Conservation (phyloP, 2,797 vertebrate genomes). For the Aulostomus chinensis region DNA sequence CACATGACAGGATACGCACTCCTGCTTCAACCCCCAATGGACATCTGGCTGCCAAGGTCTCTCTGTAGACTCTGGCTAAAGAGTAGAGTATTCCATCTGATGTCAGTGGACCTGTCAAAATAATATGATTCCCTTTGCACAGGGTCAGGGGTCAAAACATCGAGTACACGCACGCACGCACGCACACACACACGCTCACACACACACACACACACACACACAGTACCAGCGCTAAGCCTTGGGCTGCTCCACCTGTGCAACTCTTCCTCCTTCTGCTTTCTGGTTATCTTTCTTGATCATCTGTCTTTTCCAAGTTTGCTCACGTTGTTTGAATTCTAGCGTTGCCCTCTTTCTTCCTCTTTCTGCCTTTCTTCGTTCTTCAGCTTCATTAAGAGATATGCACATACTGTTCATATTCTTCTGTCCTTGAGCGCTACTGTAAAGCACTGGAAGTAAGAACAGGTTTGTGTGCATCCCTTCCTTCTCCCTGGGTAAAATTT, state of each 20-base stretch:
- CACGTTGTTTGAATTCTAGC: slow-evolving; percentile 11
- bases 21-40: slow-evolving; percentile 20
- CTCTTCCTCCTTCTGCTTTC: slow-evolving; percentile 3
- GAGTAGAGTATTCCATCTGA: slow-evolving; percentile 46
- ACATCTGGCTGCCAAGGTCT: slow-evolving; percentile 39
- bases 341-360: no score
- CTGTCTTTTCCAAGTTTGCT: no score
- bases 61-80: slow-evolving; percentile 52
- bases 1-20: slow-evolving; percentile 17
- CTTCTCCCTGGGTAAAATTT: slow-evolving; percentile 39
- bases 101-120: slow-evolving; percentile 60
- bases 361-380: slow-evolving; percentile 29
- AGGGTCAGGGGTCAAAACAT: slow-evolving; percentile 44
- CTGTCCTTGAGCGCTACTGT: slow-evolving; percentile 58
- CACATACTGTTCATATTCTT: slow-evolving; percentile 23
- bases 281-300: no score
- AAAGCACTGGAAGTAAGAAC: slow-evolving; percentile 6
- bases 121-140: slow-evolving; percentile 46
- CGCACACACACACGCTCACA: slow-evolving; percentile 5
- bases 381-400: slow-evolving; percentile 53
- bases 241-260: slow-evolving; percentile 31
- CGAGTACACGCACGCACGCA: slow-evolving; percentile 5
- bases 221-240: slow-evolving; percentile 16
- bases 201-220: neutral
- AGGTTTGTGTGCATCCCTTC: slow-evolving; percentile 18